Evolutionary conservation across 2,797 vertebrate genomes (phyloP).

Genomic region (Choloepus didactylus): DNA sequence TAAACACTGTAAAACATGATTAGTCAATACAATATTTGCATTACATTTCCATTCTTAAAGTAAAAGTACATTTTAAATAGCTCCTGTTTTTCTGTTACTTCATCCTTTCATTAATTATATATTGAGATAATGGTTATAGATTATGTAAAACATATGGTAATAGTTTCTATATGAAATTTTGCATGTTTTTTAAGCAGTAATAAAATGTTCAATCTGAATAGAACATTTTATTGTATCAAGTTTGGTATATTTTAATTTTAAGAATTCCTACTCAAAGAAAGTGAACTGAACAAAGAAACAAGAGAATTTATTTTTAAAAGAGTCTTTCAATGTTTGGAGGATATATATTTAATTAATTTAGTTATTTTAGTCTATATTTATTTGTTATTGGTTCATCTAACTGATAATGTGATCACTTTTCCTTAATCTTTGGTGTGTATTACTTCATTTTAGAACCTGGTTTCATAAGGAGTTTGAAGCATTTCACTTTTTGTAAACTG

Average conservation of each 20-base stretch:
- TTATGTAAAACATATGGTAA: conserved; percentile 26
- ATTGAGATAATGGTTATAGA: not conserved
- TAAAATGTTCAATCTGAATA: conserved; percentile 73
- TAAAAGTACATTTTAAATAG: conserved; percentile 44
- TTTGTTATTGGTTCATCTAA: not conserved
- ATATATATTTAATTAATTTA: conserved; percentile 54
- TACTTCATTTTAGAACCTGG: conserved; percentile 81
- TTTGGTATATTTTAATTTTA: conserved; percentile 32
- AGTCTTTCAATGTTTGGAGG: conserved; percentile 66
- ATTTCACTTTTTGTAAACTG: conserved; percentile 79
- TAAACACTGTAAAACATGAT: not conserved
- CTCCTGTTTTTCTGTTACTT: conserved; percentile 17
- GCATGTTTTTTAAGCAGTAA: conserved; percentile 6
- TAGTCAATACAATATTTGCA: not conserved
- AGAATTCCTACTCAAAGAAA: conserved; percentile 36
- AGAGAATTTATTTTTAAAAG: not conserved
- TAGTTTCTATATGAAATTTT: conserved; percentile 9
- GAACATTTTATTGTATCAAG: conserved; percentile 69
- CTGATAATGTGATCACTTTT: conserved; percentile 63
- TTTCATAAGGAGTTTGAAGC: conserved; percentile 71
- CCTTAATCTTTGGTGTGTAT: conserved; percentile 41
- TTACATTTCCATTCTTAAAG: conserved; percentile 54
- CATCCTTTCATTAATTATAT: not conserved
- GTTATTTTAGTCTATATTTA: conserved; percentile 59
- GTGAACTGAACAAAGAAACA: conserved; percentile 24